Percentiles rank a stretch among this genome's conserved stretches.
These are phyloP conservation scores for Typhlomys cinereus DNA, from an alignment of 2,113 vertebrate genomes.

Conservation along the genomic window DNA sequence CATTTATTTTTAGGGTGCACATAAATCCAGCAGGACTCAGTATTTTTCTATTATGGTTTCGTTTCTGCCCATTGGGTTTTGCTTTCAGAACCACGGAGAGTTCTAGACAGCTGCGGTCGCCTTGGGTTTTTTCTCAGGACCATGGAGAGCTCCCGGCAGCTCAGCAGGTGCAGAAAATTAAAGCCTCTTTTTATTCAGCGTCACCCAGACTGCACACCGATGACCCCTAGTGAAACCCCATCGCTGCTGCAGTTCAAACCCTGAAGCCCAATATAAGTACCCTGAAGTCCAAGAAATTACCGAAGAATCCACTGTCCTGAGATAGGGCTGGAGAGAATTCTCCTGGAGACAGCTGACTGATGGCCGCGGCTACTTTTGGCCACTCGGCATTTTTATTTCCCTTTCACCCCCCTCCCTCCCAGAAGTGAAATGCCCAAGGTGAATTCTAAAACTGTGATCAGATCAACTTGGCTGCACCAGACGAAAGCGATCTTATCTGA, in stretches of 20 bases:
- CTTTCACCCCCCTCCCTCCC: constrained; percentile 40
- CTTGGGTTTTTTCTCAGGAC: constrained; percentile 49
- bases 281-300: background rate
- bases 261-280: background rate
- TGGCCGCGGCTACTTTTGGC: constrained; percentile 35
- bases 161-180: background rate
- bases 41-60: constrained; percentile 28
- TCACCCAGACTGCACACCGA: background rate
- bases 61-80: background rate
- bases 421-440: constrained; percentile 81
- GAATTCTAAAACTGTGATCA: constrained; percentile 82
- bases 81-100: constrained; percentile 53
- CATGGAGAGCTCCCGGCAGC: background rate
- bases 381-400: constrained; percentile 70
- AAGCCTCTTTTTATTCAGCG: background rate
- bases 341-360: constrained; percentile 55
- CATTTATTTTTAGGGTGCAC: constrained; percentile 22
- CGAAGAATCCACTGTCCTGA: background rate
- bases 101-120: background rate
- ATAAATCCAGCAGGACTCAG: background rate
- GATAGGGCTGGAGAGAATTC: background rate
- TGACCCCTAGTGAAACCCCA: constrained; percentile 21
- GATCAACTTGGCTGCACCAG: constrained; percentile 81
- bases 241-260: background rate
- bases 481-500: constrained; percentile 84